A percentile compares a stretch with the other conserved stretches of the same genome.
Evolutionary conservation across 1,140 invertebrate species (phyloP).

Genomic region (Arion vulgaris): DNA sequence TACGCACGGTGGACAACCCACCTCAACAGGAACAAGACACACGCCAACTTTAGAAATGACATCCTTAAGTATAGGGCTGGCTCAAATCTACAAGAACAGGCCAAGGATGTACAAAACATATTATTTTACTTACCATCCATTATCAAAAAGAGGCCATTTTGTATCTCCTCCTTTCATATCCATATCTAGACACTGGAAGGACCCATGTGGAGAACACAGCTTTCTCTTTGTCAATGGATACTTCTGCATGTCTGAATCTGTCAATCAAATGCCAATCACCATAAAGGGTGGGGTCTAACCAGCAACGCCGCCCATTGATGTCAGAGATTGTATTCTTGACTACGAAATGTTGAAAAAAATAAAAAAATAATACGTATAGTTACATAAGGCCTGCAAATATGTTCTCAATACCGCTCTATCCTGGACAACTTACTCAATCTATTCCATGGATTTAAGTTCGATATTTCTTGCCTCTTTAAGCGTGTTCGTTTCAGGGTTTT

Average conservation of each 20-base stretch:
- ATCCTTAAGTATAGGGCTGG: too few species aligned
- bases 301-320: slow-evolving; percentile 20
- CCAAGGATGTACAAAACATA: too few species aligned
- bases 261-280: slow-evolving; percentile 55
- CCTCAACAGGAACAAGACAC: too few species aligned
- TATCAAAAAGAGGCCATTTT: slow-evolving; percentile 50
- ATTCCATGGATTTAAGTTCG: too few species aligned
- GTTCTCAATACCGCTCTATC: too few species aligned
- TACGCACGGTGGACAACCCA: too few species aligned
- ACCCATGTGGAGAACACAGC: slow-evolving; percentile 47
- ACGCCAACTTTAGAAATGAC: too few species aligned
- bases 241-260: slow-evolving; percentile 38
- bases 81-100: too few species aligned
- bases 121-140: slow-evolving; percentile 56
- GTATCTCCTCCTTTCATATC: slow-evolving; percentile 45
- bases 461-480: too few species aligned
- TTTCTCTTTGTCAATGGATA: slow-evolving; percentile 45
- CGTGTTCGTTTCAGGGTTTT: too few species aligned
- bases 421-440: too few species aligned
- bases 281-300: slow-evolving; percentile 38
- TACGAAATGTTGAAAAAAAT: background rate
- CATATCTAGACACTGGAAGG: slow-evolving; percentile 44
- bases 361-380: background rate
- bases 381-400: too few species aligned
- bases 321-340: background rate